Conservation (phyloP, 2,888 invertebrate genomes). For the Stenoptilia bipunctidactyla region DNA sequence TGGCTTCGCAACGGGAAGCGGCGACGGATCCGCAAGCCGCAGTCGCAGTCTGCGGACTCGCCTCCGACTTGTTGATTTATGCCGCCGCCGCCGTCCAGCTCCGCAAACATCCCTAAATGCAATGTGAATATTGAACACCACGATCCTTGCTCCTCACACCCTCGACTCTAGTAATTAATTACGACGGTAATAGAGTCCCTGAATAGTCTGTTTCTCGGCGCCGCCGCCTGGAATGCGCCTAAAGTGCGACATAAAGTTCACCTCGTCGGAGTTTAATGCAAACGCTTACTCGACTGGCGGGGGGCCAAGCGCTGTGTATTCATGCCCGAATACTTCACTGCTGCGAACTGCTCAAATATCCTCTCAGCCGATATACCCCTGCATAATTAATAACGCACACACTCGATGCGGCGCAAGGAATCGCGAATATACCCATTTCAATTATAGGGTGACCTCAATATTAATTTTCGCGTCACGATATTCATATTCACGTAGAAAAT, state of each 20-base stretch:
- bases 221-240: background rate
- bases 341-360: background rate
- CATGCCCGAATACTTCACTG: constrained; percentile 15
- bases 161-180: too few species aligned
- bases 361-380: background rate
- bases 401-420: background rate
- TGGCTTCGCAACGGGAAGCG: constrained; percentile 20
- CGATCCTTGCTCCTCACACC: too few species aligned
- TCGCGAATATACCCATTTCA: too few species aligned
- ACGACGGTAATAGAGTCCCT: too few species aligned
- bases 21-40: constrained; percentile 15
- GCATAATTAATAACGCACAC: background rate
- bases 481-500: too few species aligned
- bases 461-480: too few species aligned
- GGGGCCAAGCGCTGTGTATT: constrained; percentile 23
- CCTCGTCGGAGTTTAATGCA: constrained; percentile 1
- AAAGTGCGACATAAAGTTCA: background rate
- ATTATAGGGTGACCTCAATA: too few species aligned
- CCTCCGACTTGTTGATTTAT: background rate
- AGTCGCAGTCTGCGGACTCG: too few species aligned
- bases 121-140: too few species aligned
- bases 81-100: background rate
- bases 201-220: background rate
- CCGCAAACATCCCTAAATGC: background rate
- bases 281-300: constrained; percentile 17